Conservation (phyloP, 2,888 invertebrate genomes). For the Adineta ricciae region DNA sequence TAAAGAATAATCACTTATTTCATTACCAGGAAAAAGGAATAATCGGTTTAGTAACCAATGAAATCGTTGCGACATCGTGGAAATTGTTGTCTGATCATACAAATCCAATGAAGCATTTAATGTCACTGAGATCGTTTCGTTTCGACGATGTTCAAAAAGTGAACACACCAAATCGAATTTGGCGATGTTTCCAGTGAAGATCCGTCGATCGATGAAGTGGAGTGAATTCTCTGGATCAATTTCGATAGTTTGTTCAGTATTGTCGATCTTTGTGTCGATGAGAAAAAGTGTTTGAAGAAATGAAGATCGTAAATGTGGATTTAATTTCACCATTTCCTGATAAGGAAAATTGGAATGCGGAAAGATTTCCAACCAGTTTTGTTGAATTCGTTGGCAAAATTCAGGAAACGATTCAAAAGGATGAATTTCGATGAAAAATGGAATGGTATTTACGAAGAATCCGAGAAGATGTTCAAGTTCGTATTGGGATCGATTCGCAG, state of each 20-base stretch:
- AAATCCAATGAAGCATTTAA: neutral
- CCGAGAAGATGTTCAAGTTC: neutral
- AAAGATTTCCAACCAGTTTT: neutral
- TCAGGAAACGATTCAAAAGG: neutral
- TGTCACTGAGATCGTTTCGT: neutral
- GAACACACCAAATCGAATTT: neutral
- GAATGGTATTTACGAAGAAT: neutral
- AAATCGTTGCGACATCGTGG: neutral
- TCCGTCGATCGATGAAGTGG: neutral
- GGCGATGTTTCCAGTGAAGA: neutral
- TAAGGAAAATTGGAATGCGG: neutral
- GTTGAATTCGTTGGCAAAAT: neutral
- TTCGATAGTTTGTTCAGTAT: neutral
- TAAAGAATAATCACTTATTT: neutral
- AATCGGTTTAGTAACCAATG: neutral
- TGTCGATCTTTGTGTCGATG: neutral
- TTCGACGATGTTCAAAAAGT: neutral
- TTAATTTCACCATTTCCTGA: neutral
- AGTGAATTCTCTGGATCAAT: neutral
- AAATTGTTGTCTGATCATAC: neutral
- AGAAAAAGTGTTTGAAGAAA: neutral
- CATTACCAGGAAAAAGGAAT: neutral
- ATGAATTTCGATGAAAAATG: neutral
- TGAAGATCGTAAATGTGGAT: neutral
- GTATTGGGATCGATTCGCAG: neutral